Base-by-base conservation (phyloP, 2,113 vertebrate species). In the Callocephalon fimbriatum region DNA sequence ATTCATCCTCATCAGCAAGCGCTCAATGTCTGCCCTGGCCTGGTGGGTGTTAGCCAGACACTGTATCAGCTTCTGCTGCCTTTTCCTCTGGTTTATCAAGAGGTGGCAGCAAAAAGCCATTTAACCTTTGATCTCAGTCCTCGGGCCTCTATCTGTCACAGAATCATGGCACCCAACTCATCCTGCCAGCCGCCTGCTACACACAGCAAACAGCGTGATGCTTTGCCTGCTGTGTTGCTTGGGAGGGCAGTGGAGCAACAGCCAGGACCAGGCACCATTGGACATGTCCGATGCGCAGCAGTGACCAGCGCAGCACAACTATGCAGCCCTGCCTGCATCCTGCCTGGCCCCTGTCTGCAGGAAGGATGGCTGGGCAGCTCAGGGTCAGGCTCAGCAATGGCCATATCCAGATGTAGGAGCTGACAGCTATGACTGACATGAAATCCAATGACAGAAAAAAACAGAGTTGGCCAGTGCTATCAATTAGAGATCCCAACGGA, bases 41-140 rank as follows among this genome's bases (percentile, higher is more conserved):
- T 59, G 4, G 14, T 31, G 44, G 51, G 10, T 37, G 51, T 7
- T 68, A 27, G 31, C 27, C 47, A 42, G 27, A 19, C 6, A 1
- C 8, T 11, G 20, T 4, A 5, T 26, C 86, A 13, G n/a, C 51
- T 53, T 14, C 73, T 89, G 61, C 89, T 45, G 73, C 77, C 70
- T 96, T 66, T 97, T 96, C 87, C 95, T 32, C 74, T 22, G 74
- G 8, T 66, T 91, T 85, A 96, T 97, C 96, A 93, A 94, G 93
- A 96, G 96, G 70, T 97, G 96, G 96, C 95, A 97, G 96, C 95
- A 97, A 65, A 96, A 96, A 97, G 93, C 95, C 67, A 13, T 79
- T 96, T 97, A 91, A 96, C 96, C 96, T 97, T 97, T 97, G 95
- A 97, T 97, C 96, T 90, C 77, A 9, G 47, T 29, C 61, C 42